phyloP scores from a whole-genome alignment of 2,113 vertebrate species.

The Trichechus manatus region DNA sequence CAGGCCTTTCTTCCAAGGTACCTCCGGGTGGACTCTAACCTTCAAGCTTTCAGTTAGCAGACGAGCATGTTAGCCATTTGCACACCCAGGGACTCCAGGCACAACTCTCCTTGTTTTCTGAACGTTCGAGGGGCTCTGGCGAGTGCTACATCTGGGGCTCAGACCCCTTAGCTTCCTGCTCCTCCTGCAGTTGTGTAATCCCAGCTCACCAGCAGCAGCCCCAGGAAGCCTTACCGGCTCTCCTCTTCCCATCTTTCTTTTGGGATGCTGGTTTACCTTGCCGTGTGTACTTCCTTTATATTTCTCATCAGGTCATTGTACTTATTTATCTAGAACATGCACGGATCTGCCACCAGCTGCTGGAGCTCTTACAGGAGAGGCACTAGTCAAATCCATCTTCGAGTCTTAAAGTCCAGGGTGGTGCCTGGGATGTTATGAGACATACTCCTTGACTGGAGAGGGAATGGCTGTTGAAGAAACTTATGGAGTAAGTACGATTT shows the following conservation, averaged over 20 bases:
- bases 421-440: background rate
- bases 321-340: background rate
- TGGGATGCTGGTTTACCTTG: background rate
- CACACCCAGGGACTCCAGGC: no score
- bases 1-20: no score
- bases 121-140: background rate
- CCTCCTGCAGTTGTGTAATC: background rate
- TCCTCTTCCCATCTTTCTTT: no score
- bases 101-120: background rate
- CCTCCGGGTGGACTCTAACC: no score
- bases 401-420: background rate
- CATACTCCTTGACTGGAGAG: no score
- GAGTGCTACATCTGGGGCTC: rapidly evolving
- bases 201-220: background rate
- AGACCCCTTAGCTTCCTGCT: background rate
- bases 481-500: background rate
- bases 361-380: background rate
- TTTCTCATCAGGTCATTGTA: no score
- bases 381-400: no score
- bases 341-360: background rate
- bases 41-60: no score
- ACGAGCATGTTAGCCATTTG: no score
- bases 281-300: background rate
- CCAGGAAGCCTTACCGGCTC: background rate
- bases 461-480: background rate